Evolutionary conservation across 2,113 vertebrate species (phyloP), one percentile per base, ranked within the genome.

Genomic region (Cheirogaleus medius): DNA sequence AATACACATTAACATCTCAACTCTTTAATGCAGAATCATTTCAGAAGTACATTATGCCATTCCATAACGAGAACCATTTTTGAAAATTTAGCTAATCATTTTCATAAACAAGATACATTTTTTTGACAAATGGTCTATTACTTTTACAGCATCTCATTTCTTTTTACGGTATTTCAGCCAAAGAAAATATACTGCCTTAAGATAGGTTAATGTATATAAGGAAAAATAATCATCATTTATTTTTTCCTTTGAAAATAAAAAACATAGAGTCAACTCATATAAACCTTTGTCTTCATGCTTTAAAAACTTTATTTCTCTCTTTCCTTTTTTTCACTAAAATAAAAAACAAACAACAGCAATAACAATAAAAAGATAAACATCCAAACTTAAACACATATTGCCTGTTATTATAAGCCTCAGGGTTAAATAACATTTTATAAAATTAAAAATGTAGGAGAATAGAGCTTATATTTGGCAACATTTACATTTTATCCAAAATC

Each of bases 21-120:
- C 47, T 96, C 18, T 13, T 84, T 78, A 21, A 85, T 89, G 44
- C 39, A 84, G 52, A 68, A 89, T 93, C 56, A 83, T 91, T 69
- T 97, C 63, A 90, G 66, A 94, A 93, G 64, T 68, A 47, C 27
- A 96, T 89, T 93, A 85, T 9, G 18, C 20, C 52, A 87, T 63
- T 94, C 44, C 15, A 87, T 87, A 92, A 92, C 91, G 27, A 97
- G 47, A 92, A 97, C 13, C 23, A 74, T 13, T 86, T 92, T 68
- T 66, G 64, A 97, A 97, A 95, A 95, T 90, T 54, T 94, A 91
- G 83, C 58, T 95, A 74, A 97, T 95, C 56, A 60, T 92, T 97
- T 94, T 84, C 25, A 87, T n/a, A 77, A 74, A 87, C n/a, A 77
- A 74, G 64, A 69, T 42, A 88, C 8, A 42, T 63, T 71, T 97